Conservation (phyloP, 2,113 vertebrate species). For the Phylloscopus trochiloides region DNA sequence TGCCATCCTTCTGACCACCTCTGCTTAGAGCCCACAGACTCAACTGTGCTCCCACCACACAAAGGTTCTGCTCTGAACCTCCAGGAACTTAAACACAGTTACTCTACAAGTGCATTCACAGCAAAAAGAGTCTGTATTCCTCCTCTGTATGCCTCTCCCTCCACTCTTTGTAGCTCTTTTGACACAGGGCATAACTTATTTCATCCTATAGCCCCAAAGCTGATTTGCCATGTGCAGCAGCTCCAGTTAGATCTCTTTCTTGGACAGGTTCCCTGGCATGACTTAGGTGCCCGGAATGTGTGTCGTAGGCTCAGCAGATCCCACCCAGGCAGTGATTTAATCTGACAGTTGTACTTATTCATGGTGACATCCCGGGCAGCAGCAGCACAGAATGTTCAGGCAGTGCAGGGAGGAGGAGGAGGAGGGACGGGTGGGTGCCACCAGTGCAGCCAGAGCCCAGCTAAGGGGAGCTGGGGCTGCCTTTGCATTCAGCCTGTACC, state of each 20-base stretch:
- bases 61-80: background rate
- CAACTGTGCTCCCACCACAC: background rate
- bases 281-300: slow-evolving; percentile 15
- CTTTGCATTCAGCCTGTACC: background rate
- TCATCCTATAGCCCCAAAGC: background rate
- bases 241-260: slow-evolving; percentile 21
- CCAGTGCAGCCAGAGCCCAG: accelerated
- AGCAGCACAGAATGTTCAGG: slow-evolving; percentile 40
- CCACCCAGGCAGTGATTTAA: slow-evolving; percentile 45
- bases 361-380: background rate
- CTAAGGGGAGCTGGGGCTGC: background rate
- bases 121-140: background rate
- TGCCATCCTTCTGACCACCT: background rate
- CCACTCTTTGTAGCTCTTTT: background rate
- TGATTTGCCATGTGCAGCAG: slow-evolving; percentile 16
- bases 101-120: background rate
- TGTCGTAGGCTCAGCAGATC: slow-evolving; percentile 23
- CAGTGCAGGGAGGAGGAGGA: background rate
- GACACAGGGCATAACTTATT: background rate
- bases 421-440: background rate
- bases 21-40: background rate
- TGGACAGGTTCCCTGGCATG: slow-evolving; percentile 40
- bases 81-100: background rate
- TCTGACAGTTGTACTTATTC: slow-evolving; percentile 53
- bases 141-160: background rate